Evolutionary conservation across 2,113 vertebrate species (phyloP).

Genomic region (Serinus canaria): DNA sequence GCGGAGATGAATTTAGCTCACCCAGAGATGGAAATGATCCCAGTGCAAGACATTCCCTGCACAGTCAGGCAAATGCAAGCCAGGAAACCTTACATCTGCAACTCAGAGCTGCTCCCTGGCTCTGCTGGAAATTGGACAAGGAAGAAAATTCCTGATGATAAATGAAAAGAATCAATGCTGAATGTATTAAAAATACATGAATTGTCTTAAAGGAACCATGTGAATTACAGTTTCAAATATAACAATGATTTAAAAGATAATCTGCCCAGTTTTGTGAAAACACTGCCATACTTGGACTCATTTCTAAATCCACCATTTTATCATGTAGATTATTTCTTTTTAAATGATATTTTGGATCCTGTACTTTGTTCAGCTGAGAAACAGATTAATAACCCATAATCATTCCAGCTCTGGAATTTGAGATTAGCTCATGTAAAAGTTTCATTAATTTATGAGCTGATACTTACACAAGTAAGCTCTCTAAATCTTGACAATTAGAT

Average conservation of each 20-base stretch:
- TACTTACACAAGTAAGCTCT: background rate
- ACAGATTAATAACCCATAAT: background rate
- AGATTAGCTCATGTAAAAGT: background rate
- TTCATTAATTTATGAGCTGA: background rate
- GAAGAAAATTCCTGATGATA: background rate
- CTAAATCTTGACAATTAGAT: background rate
- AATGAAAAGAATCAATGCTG: background rate
- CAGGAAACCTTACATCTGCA: background rate
- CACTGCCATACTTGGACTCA: rapidly evolving
- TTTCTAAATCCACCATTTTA: background rate
- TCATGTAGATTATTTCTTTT: background rate
- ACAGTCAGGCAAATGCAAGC: background rate
- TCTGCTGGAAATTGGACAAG: background rate
- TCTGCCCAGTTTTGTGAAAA: background rate
- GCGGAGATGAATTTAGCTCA: background rate
- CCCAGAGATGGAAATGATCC: background rate
- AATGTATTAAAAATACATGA: background rate
- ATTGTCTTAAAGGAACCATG: background rate
- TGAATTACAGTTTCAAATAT: background rate
- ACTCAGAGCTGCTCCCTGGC: rapidly evolving
- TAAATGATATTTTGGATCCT: background rate
- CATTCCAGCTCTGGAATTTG: background rate
- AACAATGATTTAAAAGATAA: background rate
- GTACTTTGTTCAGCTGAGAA: background rate
- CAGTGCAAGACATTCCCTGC: background rate